phyloP scores from a whole-genome alignment of 2,113 vertebrate genomes.

The Colinus virginianus region DNA sequence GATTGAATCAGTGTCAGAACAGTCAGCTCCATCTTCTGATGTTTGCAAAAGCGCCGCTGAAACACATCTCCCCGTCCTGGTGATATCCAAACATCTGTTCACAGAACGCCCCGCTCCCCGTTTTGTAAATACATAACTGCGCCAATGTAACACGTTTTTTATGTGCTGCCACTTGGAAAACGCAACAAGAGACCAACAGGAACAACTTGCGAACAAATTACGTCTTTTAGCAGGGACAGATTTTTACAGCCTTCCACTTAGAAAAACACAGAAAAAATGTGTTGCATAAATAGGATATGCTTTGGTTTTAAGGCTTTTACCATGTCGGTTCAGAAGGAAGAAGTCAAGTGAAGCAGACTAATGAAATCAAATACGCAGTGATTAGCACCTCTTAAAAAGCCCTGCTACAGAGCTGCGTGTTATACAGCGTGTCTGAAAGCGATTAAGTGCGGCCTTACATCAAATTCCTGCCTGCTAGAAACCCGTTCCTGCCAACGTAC shows the following conservation, averaged over 20 bases:
- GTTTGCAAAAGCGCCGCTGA: slow-evolving; percentile 56
- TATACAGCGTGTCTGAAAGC: neutral
- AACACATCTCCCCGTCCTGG: slow-evolving; percentile 43
- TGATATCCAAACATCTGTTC: slow-evolving; percentile 64
- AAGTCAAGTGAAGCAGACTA: slow-evolving; percentile 25
- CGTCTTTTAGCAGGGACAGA: slow-evolving; percentile 9
- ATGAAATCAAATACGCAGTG: slow-evolving; percentile 47
- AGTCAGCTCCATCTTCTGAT: slow-evolving; percentile 57
- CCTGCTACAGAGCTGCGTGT: neutral
- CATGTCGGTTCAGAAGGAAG: neutral
- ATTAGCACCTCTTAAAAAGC: slow-evolving; percentile 51
- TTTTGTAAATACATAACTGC: slow-evolving; percentile 55
- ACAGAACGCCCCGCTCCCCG: slow-evolving; percentile 20
- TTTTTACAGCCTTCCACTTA: slow-evolving; percentile 56
- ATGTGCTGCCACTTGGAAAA: slow-evolving; percentile 41
- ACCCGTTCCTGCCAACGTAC: neutral
- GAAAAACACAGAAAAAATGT: neutral
- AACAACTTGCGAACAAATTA: slow-evolving; percentile 55
- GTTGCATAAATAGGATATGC: slow-evolving; percentile 40
- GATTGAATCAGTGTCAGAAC: neutral
- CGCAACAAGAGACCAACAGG: slow-evolving; percentile 22
- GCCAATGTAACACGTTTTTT: slow-evolving; percentile 36
- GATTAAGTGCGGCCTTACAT: neutral
- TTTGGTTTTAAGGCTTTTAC: slow-evolving; percentile 20
- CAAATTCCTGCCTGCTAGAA: neutral